Evolutionary conservation across 1,140 invertebrate genomes (phyloP).

Genomic region (Zaprionus vittiger): DNA sequence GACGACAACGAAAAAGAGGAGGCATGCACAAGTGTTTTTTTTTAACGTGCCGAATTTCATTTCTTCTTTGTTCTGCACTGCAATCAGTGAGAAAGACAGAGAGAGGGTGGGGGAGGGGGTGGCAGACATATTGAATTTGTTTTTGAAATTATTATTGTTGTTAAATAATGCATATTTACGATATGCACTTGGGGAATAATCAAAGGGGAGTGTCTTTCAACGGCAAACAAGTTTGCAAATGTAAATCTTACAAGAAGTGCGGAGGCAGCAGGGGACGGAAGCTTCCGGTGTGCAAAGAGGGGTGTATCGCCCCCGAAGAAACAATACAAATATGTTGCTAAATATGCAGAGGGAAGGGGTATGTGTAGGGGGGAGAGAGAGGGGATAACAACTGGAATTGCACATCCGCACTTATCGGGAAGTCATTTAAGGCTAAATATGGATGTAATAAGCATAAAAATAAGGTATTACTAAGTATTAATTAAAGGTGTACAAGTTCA

Average conservation of each 20-base stretch:
- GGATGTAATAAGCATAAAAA: background rate
- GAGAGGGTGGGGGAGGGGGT: background rate
- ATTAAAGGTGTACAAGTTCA: too few species aligned
- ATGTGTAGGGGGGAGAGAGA: background rate
- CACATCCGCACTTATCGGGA: background rate
- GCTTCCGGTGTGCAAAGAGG: slow-evolving; percentile 52
- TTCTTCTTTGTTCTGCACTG: slow-evolving; percentile 50
- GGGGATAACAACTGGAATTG: background rate
- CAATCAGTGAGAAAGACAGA: background rate
- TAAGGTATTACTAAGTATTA: background rate
- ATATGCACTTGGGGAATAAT: slow-evolving; percentile 46
- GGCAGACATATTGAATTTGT: slow-evolving; percentile 43
- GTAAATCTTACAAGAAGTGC: background rate
- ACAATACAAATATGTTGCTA: background rate
- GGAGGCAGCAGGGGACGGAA: background rate
- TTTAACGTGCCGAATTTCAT: slow-evolving; percentile 52
- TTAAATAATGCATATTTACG: slow-evolving; percentile 53
- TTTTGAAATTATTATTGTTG: slow-evolving; percentile 36
- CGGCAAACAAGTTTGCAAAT: slow-evolving; percentile 53
- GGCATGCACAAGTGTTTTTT: slow-evolving; percentile 58
- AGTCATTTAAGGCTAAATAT: background rate
- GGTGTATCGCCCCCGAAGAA: background rate
- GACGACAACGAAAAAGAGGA: slow-evolving; percentile 32
- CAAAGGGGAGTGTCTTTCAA: slow-evolving; percentile 45
- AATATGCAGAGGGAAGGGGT: background rate